These are phyloP conservation scores for Zhuqinia jingwanae DNA, from an alignment of 2,888 invertebrate genomes.

Conservation along the genomic window DNA sequence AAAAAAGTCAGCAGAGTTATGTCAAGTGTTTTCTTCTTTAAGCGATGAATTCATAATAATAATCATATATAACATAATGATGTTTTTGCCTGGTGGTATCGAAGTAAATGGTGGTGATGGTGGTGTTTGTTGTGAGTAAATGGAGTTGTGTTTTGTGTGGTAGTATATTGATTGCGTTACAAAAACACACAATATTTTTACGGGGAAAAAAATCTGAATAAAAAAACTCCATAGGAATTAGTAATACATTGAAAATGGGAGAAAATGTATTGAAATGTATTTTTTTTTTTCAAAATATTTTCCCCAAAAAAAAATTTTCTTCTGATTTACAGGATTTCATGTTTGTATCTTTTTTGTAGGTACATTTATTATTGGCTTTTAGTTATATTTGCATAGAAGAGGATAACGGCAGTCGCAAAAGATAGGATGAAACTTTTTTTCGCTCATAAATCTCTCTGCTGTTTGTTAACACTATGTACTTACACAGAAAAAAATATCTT, in stretches of 20 bases:
- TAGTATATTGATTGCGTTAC: not conserved
- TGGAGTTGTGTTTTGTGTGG: no score
- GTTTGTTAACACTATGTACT: constrained; percentile 68
- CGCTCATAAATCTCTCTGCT: constrained; percentile 59
- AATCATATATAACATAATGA: no score
- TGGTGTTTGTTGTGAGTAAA: no score
- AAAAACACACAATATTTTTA: not conserved
- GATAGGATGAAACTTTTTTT: constrained; percentile 21
- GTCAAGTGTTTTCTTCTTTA: constrained; percentile 35
- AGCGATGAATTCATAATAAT: constrained; percentile 62
- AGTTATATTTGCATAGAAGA: not conserved
- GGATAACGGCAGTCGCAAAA: constrained; percentile 30
- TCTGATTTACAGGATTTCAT: not conserved
- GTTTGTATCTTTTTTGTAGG: constrained; percentile 25
- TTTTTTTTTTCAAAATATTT: constrained; percentile 8
- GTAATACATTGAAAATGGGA: constrained; percentile 4
- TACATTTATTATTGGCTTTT: constrained; percentile 14
- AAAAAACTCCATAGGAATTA: constrained; percentile 19
- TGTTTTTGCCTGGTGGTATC: not conserved
- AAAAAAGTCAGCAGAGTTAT: constrained; percentile 36
- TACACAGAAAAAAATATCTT: constrained; percentile 57
- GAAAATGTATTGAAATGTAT: no score
- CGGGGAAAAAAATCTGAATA: not conserved
- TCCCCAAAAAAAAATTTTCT: not conserved
- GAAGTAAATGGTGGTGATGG: constrained; percentile 19